phyloP scores from a whole-genome alignment of 2,797 vertebrate genomes.

The Sebastes trivittatus region DNA sequence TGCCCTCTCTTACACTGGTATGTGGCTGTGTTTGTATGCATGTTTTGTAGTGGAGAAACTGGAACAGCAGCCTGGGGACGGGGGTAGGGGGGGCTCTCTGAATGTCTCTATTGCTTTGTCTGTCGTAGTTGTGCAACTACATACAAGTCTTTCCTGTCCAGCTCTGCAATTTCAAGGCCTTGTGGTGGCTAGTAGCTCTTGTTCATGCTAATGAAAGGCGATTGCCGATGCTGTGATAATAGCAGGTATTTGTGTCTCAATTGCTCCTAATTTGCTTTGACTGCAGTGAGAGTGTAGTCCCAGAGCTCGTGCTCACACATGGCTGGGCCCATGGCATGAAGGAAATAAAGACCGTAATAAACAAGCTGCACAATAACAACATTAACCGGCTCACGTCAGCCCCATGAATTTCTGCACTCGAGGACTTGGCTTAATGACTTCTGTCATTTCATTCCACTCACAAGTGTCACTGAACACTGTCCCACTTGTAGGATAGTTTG shows the following conservation, averaged over 20 bases:
- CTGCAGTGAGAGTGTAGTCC: conserved; percentile 9
- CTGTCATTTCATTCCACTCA: background rate
- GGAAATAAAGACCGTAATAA: conserved; percentile 18
- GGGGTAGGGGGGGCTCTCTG: background rate
- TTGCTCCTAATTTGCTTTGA: conserved; percentile 44
- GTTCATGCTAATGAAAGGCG: conserved; percentile 34
- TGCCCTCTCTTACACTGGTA: background rate
- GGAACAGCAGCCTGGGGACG: background rate
- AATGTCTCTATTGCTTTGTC: background rate
- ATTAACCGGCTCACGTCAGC: background rate
- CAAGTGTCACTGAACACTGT: background rate
- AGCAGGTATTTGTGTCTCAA: conserved; percentile 46
- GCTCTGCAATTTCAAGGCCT: conserved; percentile 40
- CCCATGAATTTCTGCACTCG: background rate
- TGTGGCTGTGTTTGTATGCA: background rate
- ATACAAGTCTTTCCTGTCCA: background rate
- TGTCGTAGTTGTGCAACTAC: background rate
- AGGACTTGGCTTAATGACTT: background rate
- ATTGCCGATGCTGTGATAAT: conserved; percentile 42
- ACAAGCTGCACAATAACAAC: background rate
- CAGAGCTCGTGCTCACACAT: background rate
- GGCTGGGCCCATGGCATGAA: background rate
- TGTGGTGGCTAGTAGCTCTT: conserved; percentile 15
- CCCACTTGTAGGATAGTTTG: background rate
- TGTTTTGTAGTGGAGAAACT: background rate